Percentiles rank a stretch among this genome's conserved stretches.
These are phyloP conservation scores for Toxotes jaculatrix DNA, from an alignment of 2,113 vertebrate species.

Conservation along the genomic window DNA sequence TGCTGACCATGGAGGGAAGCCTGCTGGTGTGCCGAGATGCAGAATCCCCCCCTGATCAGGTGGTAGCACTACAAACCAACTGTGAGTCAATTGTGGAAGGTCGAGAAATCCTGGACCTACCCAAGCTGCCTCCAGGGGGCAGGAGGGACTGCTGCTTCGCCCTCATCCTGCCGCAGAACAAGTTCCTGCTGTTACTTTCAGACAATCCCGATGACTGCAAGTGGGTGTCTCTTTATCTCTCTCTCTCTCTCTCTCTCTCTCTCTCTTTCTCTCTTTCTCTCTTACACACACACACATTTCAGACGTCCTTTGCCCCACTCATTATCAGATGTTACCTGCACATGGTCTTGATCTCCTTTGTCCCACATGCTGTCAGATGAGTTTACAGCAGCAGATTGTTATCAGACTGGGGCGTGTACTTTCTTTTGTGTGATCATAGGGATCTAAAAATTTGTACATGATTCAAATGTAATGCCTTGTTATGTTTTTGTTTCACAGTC, in stretches of 20 bases:
- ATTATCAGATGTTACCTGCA: conserved; percentile 13
- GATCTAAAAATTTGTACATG: not conserved
- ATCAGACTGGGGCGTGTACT: not conserved
- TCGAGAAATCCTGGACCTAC: conserved; percentile 84
- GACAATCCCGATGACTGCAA: conserved; percentile 84
- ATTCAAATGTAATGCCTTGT: conserved; percentile 10
- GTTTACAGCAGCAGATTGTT: conserved; percentile 1
- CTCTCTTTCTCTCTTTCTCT: not conserved
- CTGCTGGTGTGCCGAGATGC: conserved; percentile 84
- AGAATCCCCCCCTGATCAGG: conserved; percentile 84
- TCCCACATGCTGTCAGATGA: conserved; percentile 6
- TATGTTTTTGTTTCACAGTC: conserved; percentile 69
- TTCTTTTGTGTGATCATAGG: not conserved
- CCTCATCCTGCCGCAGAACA: conserved; percentile 83
- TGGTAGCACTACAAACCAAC: conserved; percentile 79
- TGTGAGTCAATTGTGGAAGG: conserved; percentile 85
- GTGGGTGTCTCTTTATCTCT: conserved; percentile 57
- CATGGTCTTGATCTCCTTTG: conserved; percentile 21
- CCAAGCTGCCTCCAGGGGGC: conserved; percentile 83
- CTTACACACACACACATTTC: not conserved
- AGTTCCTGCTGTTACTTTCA: conserved; percentile 84
- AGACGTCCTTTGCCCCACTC: conserved; percentile 35
- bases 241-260: not conserved
- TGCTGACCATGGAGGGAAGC: conserved; percentile 84
- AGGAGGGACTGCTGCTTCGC: conserved; percentile 87